Base-by-base conservation (phyloP, 2,797 vertebrate species). In the Danio choprae region DNA sequence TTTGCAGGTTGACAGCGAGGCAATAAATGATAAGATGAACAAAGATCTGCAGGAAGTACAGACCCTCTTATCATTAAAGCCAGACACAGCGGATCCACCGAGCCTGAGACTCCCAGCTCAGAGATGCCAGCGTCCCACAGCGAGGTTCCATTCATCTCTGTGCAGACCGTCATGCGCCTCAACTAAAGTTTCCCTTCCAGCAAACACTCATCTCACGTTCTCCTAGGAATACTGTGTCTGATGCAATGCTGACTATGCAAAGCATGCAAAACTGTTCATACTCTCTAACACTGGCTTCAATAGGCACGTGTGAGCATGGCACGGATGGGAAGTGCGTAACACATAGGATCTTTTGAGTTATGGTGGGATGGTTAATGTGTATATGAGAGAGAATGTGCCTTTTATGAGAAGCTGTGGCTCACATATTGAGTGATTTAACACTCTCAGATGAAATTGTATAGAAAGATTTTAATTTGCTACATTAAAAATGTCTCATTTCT, bases 61-160 rank as follows among this genome's bases (percentile, higher is more conserved):
- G 62, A 63, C 69, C 29, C 43, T 79, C 75, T 70, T 68, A 29
- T 77, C 81, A 68, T 82, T 77, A 82, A 77, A 72, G 48, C 46
- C 56, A 50, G 59, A 72, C 50, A 22, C 69, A 41, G 69, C 29
- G 38, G 56, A 78, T 74, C 81, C 75, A 79, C 7, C 58, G 12
- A 41, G 60, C 55, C n/a, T 9, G 70, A 73, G 59, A 65, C 41
- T 36, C 53, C 40, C 65, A 58, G 80, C 80, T 77, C 75, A 10
- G 5, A 59, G 58, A 12, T 43, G 22, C 46, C 55, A 53, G 8
- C 16, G 18, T 68, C 77, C 56, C 56, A 4, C 15, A 64, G 51
- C 56, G 44, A 70, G 65, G 63, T 20, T 58, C 63, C 53, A 38
- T 58, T 77, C 63, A 58, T 77, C 75, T 43, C 65, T 76, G 22